Conservation (phyloP, 2,888 invertebrate genomes). For the Cactoblastis cactorum region DNA sequence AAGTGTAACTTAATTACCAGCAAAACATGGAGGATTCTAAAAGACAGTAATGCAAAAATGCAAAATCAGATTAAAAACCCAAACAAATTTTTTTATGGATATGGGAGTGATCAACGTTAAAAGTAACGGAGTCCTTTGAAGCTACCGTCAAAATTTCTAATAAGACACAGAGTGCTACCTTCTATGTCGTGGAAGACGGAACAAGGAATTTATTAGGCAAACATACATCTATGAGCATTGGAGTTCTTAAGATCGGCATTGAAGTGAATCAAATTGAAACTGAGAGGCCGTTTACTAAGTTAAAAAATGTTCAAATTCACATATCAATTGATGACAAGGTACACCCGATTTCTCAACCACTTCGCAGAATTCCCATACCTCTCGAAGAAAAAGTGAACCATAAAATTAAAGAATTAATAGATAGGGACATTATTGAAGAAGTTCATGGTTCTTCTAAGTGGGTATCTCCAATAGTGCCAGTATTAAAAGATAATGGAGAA, state of each 20-base stretch:
- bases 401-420: slow-evolving; percentile 23
- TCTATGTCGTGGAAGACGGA: slow-evolving; percentile 17
- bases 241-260: slow-evolving; percentile 19
- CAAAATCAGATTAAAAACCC: not conserved
- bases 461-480: slow-evolving; percentile 27
- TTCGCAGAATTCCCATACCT: slow-evolving; percentile 1
- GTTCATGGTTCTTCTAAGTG: slow-evolving; percentile 23
- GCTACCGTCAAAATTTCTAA: slow-evolving; percentile 11
- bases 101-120: not conserved
- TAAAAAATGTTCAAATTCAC: slow-evolving; percentile 18
- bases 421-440: slow-evolving; percentile 26
- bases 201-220: slow-evolving; percentile 21
- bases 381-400: slow-evolving; percentile 17
- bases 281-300: slow-evolving; percentile 27
- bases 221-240: slow-evolving; percentile 17
- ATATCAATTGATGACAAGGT: slow-evolving; percentile 16
- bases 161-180: slow-evolving; percentile 10
- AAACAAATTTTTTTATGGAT: not conserved
- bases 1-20: slow-evolving; percentile 19
- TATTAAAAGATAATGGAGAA: slow-evolving; percentile 26
- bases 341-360: slow-evolving; percentile 20
- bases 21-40: not conserved
- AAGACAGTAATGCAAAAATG: not conserved
- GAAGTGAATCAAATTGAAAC: not conserved
- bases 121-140: slow-evolving; percentile 19